Percentiles rank a stretch among this genome's conserved stretches.
phyloP scores from a whole-genome alignment of 2,888 invertebrate genomes.

The Ophioninae sp. region DNA sequence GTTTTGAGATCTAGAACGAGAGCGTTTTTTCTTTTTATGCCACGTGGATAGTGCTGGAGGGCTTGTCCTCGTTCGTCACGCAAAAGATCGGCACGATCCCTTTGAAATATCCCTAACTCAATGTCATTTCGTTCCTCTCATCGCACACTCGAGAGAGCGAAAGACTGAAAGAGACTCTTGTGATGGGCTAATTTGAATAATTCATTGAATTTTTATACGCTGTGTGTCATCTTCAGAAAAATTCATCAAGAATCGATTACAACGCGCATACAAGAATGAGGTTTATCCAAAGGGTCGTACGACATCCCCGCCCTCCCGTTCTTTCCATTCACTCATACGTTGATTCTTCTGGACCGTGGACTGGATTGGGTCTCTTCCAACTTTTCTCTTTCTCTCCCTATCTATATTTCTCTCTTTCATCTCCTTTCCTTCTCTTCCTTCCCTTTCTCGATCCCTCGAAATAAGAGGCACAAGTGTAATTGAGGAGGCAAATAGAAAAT shows the following conservation, averaged over 20 bases:
- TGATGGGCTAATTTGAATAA: conserved; percentile 71
- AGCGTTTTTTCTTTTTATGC: not conserved
- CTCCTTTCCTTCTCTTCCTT: conserved; percentile 8
- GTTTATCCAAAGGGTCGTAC: conserved; percentile 52
- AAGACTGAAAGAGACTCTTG: conserved; percentile 44
- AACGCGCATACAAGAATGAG: conserved; percentile 59
- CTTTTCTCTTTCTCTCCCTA: conserved; percentile 22
- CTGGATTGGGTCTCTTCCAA: conserved; percentile 36
- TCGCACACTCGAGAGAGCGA: not conserved
- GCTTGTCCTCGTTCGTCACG: not conserved
- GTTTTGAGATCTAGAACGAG: not conserved
- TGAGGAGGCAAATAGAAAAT: conserved; percentile 68
- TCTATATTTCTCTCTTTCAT: not conserved
- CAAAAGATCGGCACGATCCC: conserved; percentile 1
- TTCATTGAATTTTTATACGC: conserved; percentile 74
- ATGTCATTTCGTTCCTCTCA: conserved; percentile 64
- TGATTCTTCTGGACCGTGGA: conserved; percentile 39
- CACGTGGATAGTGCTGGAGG: not conserved
- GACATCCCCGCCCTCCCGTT: conserved; percentile 5
- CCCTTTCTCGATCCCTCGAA: conserved; percentile 32
- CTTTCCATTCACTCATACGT: conserved; percentile 9
- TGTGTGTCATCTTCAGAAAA: conserved; percentile 74
- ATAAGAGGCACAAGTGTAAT: conserved; percentile 64
- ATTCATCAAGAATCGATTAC: conserved; percentile 74
- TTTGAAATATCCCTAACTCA: conserved; percentile 66